Conservation (phyloP, 2,797 vertebrate species). For the Myotis daubentonii region DNA sequence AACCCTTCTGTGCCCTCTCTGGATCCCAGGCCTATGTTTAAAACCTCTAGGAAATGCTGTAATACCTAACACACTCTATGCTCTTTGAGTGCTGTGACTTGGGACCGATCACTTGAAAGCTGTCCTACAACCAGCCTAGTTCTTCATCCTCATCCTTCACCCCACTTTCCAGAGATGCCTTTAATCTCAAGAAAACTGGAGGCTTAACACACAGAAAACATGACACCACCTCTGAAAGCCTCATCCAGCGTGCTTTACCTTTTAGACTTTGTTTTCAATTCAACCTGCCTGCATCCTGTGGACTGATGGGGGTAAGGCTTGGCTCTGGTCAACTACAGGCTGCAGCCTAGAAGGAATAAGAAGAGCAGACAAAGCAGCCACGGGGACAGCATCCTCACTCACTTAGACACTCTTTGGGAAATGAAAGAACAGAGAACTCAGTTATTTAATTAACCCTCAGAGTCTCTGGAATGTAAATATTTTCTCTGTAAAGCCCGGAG, state of each 20-base stretch:
- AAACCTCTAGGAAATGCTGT: background rate
- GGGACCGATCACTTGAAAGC: background rate
- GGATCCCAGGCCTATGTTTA: background rate
- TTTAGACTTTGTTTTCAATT: background rate
- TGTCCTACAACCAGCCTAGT: background rate
- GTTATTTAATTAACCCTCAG: slow-evolving; percentile 59
- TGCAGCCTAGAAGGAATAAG: background rate
- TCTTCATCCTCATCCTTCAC: background rate
- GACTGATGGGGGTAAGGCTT: background rate
- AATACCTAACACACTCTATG: background rate
- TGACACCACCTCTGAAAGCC: background rate
- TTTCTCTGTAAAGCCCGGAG: slow-evolving; percentile 51
- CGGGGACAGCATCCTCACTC: background rate
- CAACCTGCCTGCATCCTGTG: background rate
- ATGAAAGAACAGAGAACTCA: background rate
- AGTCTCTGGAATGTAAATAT: slow-evolving; percentile 61
- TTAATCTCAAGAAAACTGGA: background rate
- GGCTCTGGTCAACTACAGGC: background rate
- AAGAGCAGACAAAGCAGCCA: background rate
- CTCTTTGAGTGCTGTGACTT: background rate
- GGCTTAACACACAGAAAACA: background rate
- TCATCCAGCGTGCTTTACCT: background rate
- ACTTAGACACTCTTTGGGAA: background rate
- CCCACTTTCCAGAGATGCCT: background rate
- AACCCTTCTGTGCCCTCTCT: background rate